Conservation (phyloP, 2,113 vertebrate genomes). For the Seriola quinqueradiata region DNA sequence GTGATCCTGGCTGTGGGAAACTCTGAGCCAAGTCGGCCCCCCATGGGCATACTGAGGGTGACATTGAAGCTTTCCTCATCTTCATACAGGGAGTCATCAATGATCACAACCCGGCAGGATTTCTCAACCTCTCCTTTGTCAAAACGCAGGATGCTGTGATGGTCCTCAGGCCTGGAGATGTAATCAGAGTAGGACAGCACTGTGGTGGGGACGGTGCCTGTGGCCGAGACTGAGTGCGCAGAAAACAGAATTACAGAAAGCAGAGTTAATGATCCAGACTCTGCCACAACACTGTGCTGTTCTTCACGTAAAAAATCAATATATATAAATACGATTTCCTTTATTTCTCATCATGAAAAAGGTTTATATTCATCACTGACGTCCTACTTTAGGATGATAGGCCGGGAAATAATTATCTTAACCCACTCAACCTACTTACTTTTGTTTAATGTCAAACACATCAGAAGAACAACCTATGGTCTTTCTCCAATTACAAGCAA, state of each 20-base stretch:
- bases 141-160: conserved; percentile 93
- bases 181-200: conserved; percentile 98
- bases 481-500: background rate
- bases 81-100: conserved; percentile 95
- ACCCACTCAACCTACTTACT: background rate
- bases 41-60: conserved; percentile 93
- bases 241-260: conserved; percentile 17
- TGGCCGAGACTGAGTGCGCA: conserved; percentile 87
- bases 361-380: background rate
- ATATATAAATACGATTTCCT: background rate
- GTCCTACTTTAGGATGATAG: background rate
- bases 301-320: background rate
- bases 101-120: conserved; percentile 89
- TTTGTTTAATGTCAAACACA: background rate
- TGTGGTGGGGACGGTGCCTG: conserved; percentile 90
- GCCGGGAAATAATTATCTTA: background rate
- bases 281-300: background rate
- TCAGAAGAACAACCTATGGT: background rate
- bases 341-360: background rate
- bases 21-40: conserved; percentile 88
- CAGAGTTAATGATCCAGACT: conserved; percentile 24
- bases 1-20: conserved; percentile 86
- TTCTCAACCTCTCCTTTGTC: conserved; percentile 91
- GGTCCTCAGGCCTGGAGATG: conserved; percentile 94
- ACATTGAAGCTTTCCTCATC: conserved; percentile 92